A percentile compares a stretch with the other conserved stretches of the same genome.
These are phyloP conservation scores for Heliconius eleuchia DNA, from an alignment of 1,140 invertebrate genomes.

Conservation along the genomic window DNA sequence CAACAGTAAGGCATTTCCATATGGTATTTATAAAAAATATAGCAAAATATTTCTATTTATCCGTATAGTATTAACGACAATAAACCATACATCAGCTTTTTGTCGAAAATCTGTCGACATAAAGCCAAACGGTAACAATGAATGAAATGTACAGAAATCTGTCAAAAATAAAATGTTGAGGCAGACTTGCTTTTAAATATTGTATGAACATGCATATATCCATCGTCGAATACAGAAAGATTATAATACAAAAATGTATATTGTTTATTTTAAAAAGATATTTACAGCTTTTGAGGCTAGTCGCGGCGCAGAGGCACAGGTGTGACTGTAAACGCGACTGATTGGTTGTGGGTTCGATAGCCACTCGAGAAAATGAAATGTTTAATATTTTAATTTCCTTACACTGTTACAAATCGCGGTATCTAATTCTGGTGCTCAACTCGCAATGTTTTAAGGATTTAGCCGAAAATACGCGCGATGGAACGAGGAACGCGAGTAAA, in stretches of 20 bases:
- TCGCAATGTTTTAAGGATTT: no score
- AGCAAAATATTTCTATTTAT: background rate
- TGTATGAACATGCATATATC: background rate
- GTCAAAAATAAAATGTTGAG: background rate
- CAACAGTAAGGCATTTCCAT: background rate
- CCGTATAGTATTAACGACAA: background rate
- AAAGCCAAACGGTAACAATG: background rate
- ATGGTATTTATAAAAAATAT: background rate
- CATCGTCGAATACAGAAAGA: background rate
- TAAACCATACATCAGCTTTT: background rate
- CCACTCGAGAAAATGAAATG: no score
- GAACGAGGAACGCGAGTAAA: no score
- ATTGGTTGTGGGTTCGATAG: no score
- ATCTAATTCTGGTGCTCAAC: no score
- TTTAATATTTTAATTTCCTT: no score
- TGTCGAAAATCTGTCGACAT: conserved; percentile 6
- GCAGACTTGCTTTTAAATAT: background rate
- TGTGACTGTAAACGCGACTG: no score
- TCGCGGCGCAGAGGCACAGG: no score
- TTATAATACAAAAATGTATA: background rate
- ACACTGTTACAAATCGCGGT: no score
- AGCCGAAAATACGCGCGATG: no score
- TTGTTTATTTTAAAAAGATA: background rate
- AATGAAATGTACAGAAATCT: conserved; percentile 5
- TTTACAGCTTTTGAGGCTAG: no score